Base-by-base conservation (phyloP, 2,797 vertebrate species). In the Argya squamiceps region DNA sequence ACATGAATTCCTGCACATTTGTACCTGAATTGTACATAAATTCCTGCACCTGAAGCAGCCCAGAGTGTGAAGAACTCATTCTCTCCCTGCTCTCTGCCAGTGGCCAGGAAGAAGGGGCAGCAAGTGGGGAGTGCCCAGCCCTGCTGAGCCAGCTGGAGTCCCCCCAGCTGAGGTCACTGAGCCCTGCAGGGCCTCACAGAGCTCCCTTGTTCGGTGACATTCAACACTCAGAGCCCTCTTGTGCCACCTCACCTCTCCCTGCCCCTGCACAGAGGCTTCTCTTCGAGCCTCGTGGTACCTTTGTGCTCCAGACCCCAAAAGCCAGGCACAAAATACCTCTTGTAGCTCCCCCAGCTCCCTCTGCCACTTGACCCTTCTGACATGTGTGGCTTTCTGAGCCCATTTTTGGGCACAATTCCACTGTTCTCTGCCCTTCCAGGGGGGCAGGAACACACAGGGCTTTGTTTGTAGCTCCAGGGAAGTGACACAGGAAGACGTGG, bases 181-280 rank as follows among this genome's bases (percentile, higher is more conserved):
- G 46, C 71, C 79, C 49, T 1, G 30, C 78, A 4, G 49, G 1
- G 4, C 16, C 56, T 8, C 89, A 94, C 93, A 95, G 88, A 94
- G 92, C 93, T 55, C 80, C 44, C 12, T 92, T 96, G 93, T 96
- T 52, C 2, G 1, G 41, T 88, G 95, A 64, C 92, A 84, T 95
- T 94, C 85, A 73, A 0, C 44, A 6, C 4, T 74, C 74, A 53
- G 93, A 94, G 85, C 36, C 53, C 49, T 36, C 76, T 81, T 30
- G 64, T 44, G 60, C 76, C 5, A 1, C 65, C 89, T 37, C 10
- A 8, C 82, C 76, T 55, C 73, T 36, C 47, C 58, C 62, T 10
- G 32, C 36, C 55, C 30, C 43, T 52, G 43, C 71, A 37, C 73
- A 37, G 65, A 87, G 58, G 10, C 52, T 59, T 34, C 58, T 69